A percentile compares a stretch with the other conserved stretches of the same genome.
phyloP scores from a whole-genome alignment of 2,888 invertebrate species.

The Tenthredo distinguenda region DNA sequence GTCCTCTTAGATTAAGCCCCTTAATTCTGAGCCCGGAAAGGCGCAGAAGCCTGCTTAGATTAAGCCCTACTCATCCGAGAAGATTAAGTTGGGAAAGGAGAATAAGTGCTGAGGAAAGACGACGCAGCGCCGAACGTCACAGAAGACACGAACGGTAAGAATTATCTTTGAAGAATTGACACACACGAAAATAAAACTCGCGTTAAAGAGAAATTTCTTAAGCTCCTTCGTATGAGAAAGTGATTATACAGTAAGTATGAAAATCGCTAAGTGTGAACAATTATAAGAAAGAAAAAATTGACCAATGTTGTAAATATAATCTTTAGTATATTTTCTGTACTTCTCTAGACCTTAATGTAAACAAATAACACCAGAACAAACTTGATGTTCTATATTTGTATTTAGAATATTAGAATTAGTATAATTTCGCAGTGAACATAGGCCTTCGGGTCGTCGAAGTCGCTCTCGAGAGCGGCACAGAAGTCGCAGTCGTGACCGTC shows the following conservation, averaged over 20 bases:
- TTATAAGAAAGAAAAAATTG: background rate
- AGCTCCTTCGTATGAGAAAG: background rate
- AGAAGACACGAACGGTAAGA: conserved; percentile 74
- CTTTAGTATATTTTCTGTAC: background rate
- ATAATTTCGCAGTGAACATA: conserved; percentile 63
- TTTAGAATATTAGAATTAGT: conserved; percentile 54
- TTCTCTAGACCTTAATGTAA: background rate
- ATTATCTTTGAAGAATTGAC: conserved; percentile 37
- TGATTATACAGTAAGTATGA: conserved; percentile 28
- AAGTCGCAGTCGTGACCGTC: conserved; percentile 69
- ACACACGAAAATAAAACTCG: background rate
- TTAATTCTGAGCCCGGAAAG: conserved; percentile 56
- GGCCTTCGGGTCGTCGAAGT: conserved; percentile 70
- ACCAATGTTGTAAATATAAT: conserved; percentile 1
- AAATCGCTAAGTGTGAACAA: background rate
- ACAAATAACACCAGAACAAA: background rate
- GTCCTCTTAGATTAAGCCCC: conserved; percentile 60
- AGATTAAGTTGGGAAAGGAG: conserved; percentile 68
- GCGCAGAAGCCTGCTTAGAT: conserved; percentile 58
- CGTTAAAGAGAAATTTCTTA: background rate
- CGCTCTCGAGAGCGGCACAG: conserved; percentile 73
- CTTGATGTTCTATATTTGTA: background rate
- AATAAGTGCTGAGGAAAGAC: conserved; percentile 71
- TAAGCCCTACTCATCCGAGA: conserved; percentile 58
- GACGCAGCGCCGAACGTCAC: conserved; percentile 69